Percentiles rank a stretch among this genome's conserved stretches.
These are phyloP conservation scores for Phyto melanocephala DNA, from an alignment of 2,888 invertebrate species.

Conservation along the genomic window DNA sequence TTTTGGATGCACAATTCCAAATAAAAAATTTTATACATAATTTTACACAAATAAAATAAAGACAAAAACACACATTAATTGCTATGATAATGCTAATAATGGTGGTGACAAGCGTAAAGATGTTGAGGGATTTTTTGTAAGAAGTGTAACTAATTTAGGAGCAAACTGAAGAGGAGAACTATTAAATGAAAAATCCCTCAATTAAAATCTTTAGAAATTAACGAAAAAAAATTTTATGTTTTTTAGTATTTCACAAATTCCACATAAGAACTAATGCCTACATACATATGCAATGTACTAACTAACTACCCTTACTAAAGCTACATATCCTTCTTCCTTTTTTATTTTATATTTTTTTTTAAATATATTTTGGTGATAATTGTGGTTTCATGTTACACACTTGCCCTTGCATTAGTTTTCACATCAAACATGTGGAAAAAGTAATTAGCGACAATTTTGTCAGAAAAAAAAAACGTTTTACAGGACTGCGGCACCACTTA, in stretches of 20 bases:
- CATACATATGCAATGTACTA: too few relatives aligned
- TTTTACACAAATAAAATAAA: conserved; percentile 37
- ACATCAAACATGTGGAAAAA: conserved; percentile 39
- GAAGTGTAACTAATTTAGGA: conserved; percentile 49
- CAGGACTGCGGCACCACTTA: conserved; percentile 30
- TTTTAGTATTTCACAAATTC: too few relatives aligned
- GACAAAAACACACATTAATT: conserved; percentile 6
- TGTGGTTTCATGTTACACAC: conserved; percentile 76
- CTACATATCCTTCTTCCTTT: not conserved
- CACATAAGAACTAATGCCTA: too few relatives aligned
- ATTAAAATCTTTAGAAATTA: conserved; percentile 49
- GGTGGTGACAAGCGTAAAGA: conserved; percentile 50
- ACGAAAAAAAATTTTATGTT: too few relatives aligned
- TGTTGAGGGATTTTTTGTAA: conserved; percentile 54
- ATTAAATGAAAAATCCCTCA: conserved; percentile 19
- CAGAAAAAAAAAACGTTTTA: conserved; percentile 61
- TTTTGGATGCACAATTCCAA: not conserved
- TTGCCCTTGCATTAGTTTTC: conserved; percentile 66
- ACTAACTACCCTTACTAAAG: conserved; percentile 47
- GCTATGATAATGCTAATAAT: not conserved
- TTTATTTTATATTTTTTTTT: not conserved
- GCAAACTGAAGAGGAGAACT: not conserved
- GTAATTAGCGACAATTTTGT: conserved; percentile 75
- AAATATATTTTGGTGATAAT: conserved; percentile 67
- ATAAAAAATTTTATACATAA: conserved; percentile 43